phyloP scores from a whole-genome alignment of 1,140 invertebrate genomes.

The Pseudomyrmex concolor region DNA sequence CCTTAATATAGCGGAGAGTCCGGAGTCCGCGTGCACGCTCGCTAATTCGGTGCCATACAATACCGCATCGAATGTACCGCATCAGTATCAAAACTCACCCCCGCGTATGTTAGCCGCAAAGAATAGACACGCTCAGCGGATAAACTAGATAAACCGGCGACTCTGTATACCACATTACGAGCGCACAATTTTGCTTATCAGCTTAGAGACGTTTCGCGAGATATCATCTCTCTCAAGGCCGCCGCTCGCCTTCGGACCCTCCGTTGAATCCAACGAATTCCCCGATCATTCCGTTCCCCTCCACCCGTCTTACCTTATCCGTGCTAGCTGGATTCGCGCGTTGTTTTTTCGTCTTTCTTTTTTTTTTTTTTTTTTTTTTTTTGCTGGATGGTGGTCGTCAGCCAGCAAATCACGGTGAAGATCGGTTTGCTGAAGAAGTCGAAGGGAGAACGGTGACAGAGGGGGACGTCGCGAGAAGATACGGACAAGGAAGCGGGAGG shows the following conservation, averaged over 20 bases:
- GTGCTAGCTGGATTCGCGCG: constrained; percentile 30
- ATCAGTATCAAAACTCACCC: constrained; percentile 43
- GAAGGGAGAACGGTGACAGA: constrained; percentile 38
- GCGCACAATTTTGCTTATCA: constrained; percentile 69
- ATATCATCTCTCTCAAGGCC: constrained; percentile 65
- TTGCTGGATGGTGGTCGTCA: constrained; percentile 46
- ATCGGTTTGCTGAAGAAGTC: constrained; percentile 66
- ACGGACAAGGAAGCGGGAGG: constrained; percentile 49
- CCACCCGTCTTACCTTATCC: neutral
- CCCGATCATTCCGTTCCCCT: constrained; percentile 22
- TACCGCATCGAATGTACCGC: constrained; percentile 55
- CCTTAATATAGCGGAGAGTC: constrained; percentile 52
- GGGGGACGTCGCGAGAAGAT: constrained; percentile 43
- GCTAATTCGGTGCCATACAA: constrained; percentile 63
- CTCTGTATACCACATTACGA: constrained; percentile 55
- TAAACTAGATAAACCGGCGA: constrained; percentile 66
- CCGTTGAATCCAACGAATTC: constrained; percentile 49
- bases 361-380: constrained; percentile 49
- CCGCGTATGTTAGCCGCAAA: constrained; percentile 61
- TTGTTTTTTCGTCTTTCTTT: constrained; percentile 37
- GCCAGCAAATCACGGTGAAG: constrained; percentile 80
- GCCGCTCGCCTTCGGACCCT: constrained; percentile 46
- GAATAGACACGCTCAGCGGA: constrained; percentile 63
- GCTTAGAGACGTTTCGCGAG: constrained; percentile 57
- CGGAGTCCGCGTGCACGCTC: constrained; percentile 28